Base-by-base conservation (phyloP, 2,797 vertebrate species). In the Chelidonichthys spinosus region DNA sequence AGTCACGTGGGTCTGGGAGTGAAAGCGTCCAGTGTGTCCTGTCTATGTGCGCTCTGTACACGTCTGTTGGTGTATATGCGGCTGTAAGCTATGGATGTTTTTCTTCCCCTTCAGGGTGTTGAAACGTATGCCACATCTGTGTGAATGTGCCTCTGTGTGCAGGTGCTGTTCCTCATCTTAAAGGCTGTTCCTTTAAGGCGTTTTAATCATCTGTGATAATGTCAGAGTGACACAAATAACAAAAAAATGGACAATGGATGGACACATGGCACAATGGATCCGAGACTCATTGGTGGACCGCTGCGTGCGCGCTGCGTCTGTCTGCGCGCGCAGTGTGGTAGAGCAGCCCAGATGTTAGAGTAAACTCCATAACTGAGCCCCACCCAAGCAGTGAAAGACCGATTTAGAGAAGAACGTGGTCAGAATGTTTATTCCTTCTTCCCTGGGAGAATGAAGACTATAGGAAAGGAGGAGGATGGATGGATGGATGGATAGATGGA, bases 21-120 rank as follows among this genome's bases (percentile, higher is more conserved):
- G 90, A 94, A 94, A 91, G 93, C 90, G 60, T 79, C 35, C 70
- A 93, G 91, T 95, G 92, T 95, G 64, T 89, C 54, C 50, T 69
- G 90, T 93, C 69, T 87, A 33, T 92, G 93, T 83, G 89, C 11
- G 82, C 88, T 85, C 89, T 88, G 90, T 92, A 87, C 88, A 89
- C 72, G 90, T 59, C 0, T 92, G 89, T 87, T 79, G 81, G 80
- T 86, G 67, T 64, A 79, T 82, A 71, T 74, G 81, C 50, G 82
- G 81, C 69, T 84, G 83, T 70, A 76, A 81, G 78, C 75, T 83
- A 75, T 69, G 71, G 81, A 85, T 88, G 81, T 90, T 86, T 77
- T 85, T 81, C 55, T 44, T 53, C 47, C 35, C 75, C 35, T 10
- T 70, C 44, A 40, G 85, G 79, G 86, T 84, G 90, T 88, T 84